These are phyloP conservation scores for Sebastes fasciatus DNA, from an alignment of 2,113 vertebrate genomes.

Conservation along the genomic window DNA sequence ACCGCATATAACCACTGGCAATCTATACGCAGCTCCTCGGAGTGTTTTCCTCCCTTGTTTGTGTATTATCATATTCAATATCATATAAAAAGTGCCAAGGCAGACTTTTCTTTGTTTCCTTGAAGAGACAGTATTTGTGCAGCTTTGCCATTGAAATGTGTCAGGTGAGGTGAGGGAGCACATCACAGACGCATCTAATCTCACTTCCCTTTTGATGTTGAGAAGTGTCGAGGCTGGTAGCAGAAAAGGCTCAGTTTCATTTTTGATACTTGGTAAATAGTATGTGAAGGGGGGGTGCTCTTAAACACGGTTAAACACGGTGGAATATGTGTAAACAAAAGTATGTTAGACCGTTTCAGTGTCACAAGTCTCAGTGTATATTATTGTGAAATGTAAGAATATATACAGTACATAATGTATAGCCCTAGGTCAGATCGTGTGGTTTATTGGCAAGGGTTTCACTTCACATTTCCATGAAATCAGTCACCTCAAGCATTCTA, in stretches of 20 bases:
- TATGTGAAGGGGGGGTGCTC: neutral
- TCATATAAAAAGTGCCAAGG: constrained; percentile 34
- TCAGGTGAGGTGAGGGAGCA: constrained; percentile 54
- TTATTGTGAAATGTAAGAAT: constrained; percentile 20
- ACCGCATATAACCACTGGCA: constrained; percentile 33
- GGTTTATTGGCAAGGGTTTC: constrained; percentile 60
- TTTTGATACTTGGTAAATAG: constrained; percentile 49
- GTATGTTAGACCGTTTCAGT: neutral
- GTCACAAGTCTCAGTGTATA: neutral
- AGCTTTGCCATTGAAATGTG: constrained; percentile 51
- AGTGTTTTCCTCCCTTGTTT: constrained; percentile 50
- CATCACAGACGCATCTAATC: constrained; percentile 66
- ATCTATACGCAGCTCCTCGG: constrained; percentile 54
- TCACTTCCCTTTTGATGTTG: constrained; percentile 79
- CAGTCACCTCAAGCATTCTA: neutral
- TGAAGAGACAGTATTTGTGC: constrained; percentile 51
- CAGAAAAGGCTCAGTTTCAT: constrained; percentile 53
- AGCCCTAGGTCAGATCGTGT: constrained; percentile 9
- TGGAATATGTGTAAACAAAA: constrained; percentile 25
- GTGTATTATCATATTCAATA: constrained; percentile 56
- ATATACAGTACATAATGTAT: neutral
- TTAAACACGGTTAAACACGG: constrained; percentile 7
- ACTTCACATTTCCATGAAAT: constrained; percentile 66
- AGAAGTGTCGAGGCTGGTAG: constrained; percentile 41
- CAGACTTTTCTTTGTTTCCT: constrained; percentile 40